These are phyloP conservation scores for Meiosimyza platycephala DNA, from an alignment of 2,888 invertebrate species.

Conservation along the genomic window DNA sequence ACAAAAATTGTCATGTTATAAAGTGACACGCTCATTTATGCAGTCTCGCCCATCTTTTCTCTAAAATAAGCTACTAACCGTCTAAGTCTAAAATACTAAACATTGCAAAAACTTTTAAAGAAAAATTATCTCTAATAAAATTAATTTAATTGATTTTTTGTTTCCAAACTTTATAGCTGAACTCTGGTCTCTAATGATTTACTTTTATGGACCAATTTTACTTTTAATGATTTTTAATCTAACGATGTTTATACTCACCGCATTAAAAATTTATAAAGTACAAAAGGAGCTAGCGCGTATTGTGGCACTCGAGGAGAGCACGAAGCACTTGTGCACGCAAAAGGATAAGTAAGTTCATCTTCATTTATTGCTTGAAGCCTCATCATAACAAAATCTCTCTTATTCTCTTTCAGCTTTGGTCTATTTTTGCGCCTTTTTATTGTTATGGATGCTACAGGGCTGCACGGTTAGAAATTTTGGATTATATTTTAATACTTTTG, in stretches of 20 bases:
- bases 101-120: no score
- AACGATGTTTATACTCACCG: constrained; percentile 58
- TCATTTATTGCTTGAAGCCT: background rate
- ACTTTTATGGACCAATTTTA: constrained; percentile 59
- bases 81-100: no score
- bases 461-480: constrained; percentile 80
- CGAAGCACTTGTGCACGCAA: constrained; percentile 51
- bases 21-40: no score
- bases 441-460: constrained; percentile 88
- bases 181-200: constrained; percentile 57
- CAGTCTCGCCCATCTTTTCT: no score
- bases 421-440: constrained; percentile 83
- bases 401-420: constrained; percentile 72
- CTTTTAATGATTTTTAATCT: constrained; percentile 58
- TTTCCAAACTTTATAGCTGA: constrained; percentile 41
- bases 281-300: constrained; percentile 52
- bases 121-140: no score
- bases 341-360: constrained; percentile 53
- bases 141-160: no score
- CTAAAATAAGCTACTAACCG: no score
- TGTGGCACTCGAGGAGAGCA: constrained; percentile 50
- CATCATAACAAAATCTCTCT: background rate
- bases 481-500: constrained; percentile 68
- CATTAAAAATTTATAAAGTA: constrained; percentile 55
- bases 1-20: no score